Evolutionary conservation across 1,140 invertebrate genomes (phyloP).

Genomic region (Zaprionus tsacasi): DNA sequence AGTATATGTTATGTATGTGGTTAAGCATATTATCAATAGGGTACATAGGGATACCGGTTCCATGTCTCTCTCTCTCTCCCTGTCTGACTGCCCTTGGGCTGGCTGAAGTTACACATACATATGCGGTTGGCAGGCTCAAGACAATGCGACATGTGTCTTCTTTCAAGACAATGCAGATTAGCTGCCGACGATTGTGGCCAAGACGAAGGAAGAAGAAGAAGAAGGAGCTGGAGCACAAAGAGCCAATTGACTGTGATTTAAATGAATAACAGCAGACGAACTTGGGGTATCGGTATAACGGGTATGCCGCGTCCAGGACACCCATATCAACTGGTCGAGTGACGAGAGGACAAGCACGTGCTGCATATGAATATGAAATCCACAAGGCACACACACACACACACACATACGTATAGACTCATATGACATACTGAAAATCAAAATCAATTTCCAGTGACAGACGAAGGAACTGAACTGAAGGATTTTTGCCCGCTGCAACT

Average conservation of each 20-base stretch:
- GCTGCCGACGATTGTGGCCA: slow-evolving; percentile 29
- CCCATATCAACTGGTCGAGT: slow-evolving; percentile 57
- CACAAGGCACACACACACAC: background rate
- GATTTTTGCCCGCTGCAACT: slow-evolving; percentile 29
- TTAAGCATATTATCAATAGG: slow-evolving; percentile 63
- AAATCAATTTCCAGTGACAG: slow-evolving; percentile 66
- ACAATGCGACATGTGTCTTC: slow-evolving; percentile 58
- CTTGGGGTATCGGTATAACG: background rate
- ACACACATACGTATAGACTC: background rate
- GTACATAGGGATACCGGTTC: background rate
- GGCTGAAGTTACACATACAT: slow-evolving; percentile 30
- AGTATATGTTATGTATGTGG: slow-evolving; percentile 36
- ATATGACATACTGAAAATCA: slow-evolving; percentile 34
- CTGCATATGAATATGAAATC: slow-evolving; percentile 55
- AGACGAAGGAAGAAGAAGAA: too few species aligned
- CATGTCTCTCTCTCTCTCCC: background rate
- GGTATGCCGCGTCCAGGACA: background rate
- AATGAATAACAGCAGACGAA: slow-evolving; percentile 55
- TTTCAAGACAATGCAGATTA: slow-evolving; percentile 70
- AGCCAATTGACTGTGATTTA: slow-evolving; percentile 63
- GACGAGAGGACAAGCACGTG: slow-evolving; percentile 34
- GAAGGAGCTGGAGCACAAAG: slow-evolving; percentile 39
- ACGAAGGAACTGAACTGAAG: slow-evolving; percentile 16
- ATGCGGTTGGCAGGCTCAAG: slow-evolving; percentile 49
- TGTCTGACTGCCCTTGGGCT: slow-evolving; percentile 2